These are phyloP conservation scores for Ceriagrion tenellum DNA, from an alignment of 2,888 invertebrate species.

Conservation along the genomic window DNA sequence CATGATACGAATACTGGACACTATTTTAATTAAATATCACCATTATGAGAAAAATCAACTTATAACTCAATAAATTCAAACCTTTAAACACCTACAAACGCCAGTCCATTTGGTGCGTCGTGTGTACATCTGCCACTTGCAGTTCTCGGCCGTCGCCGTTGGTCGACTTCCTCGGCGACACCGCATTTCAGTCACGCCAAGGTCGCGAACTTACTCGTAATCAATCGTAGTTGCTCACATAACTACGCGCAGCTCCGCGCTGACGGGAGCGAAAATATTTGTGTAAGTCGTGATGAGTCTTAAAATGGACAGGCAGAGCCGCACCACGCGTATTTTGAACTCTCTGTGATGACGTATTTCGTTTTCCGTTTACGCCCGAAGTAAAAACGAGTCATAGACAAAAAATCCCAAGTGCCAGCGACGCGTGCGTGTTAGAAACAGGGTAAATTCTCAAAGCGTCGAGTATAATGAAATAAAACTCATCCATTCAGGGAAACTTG, in stretches of 20 bases:
- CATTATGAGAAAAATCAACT: no score
- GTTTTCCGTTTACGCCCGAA: background rate
- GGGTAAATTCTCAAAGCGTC: no score
- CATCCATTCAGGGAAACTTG: no score
- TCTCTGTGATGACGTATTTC: background rate
- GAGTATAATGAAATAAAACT: no score
- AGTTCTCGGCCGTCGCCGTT: background rate
- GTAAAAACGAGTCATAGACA: background rate
- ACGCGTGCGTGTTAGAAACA: no score
- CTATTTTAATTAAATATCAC: no score
- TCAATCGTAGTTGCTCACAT: constrained; percentile 10
- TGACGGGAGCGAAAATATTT: constrained; percentile 6
- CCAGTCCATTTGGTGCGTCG: no score
- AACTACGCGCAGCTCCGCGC: background rate
- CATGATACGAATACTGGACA: no score
- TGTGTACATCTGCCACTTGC: background rate
- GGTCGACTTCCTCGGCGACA: background rate
- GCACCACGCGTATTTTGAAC: background rate
- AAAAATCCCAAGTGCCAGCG: background rate
- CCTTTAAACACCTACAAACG: no score
- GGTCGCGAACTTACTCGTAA: constrained; percentile 8
- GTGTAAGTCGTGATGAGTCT: background rate
- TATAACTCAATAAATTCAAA: no score
- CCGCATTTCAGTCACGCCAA: background rate
- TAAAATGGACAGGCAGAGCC: background rate